Evolutionary conservation across 2,113 vertebrate species (phyloP).

Genomic region (Equus przewalskii): DNA sequence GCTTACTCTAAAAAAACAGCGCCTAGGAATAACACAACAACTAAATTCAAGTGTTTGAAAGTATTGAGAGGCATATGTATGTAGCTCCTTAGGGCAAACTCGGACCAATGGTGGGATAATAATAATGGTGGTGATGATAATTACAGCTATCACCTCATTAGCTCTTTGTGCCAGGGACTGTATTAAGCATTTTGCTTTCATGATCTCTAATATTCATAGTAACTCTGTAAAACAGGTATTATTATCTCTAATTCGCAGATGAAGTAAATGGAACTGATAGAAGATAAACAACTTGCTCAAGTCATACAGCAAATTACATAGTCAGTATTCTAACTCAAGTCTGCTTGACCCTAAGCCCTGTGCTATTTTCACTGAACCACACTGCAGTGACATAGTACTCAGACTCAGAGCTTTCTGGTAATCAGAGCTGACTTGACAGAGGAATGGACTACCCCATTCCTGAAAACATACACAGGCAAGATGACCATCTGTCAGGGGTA

Average conservation of each 20-base stretch:
- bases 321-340: neutral
- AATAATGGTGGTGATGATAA: neutral
- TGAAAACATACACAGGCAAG: neutral
- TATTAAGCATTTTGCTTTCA: neutral
- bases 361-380: neutral
- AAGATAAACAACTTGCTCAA: neutral
- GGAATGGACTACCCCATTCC: neutral
- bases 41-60: slow-evolving; percentile 50
- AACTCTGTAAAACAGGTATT: neutral
- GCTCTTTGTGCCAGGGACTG: neutral
- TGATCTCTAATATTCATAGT: neutral
- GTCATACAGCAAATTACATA: neutral
- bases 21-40: slow-evolving; percentile 10
- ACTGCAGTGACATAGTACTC: neutral
- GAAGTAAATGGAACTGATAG: neutral
- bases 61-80: neutral
- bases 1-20: neutral
- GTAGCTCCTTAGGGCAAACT: neutral
- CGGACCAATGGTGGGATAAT: neutral
- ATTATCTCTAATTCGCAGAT: slow-evolving; percentile 1
- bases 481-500: neutral
- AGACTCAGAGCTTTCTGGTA: neutral
- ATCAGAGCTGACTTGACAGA: slow-evolving; percentile 25
- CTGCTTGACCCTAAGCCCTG: neutral
- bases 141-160: neutral